These are phyloP conservation scores for Stichopus horrens DNA, from an alignment of 53 echinoderm and acorn worm species.

Conservation along the genomic window DNA sequence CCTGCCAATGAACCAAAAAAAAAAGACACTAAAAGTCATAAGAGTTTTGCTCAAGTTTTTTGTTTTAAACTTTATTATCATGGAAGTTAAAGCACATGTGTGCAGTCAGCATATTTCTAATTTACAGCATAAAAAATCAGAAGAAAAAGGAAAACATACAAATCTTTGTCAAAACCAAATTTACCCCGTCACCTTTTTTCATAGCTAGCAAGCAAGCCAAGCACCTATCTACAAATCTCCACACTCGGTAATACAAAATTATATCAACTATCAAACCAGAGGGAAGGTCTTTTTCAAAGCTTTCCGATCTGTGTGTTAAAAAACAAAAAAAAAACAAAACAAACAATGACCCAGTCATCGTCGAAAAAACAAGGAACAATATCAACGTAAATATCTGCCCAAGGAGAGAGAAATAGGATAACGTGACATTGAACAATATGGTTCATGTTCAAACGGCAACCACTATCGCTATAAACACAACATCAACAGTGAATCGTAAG, in stretches of 20 bases:
- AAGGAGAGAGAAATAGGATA: no score
- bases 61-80: slow-evolving; percentile 9
- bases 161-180: slow-evolving; percentile 17
- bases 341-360: slow-evolving; percentile 32
- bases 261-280: slow-evolving; percentile 20
- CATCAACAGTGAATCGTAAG: no score
- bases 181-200: slow-evolving; percentile 17
- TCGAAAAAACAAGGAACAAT: background rate
- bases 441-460: no score
- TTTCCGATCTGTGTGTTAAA: background rate
- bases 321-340: background rate
- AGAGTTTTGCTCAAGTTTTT: background rate
- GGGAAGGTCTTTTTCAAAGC: slow-evolving; percentile 32
- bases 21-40: background rate
- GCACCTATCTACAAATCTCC: slow-evolving; percentile 26
- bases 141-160: slow-evolving; percentile 20
- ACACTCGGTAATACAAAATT: slow-evolving; percentile 36
- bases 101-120: slow-evolving; percentile 42
- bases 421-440: no score
- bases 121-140: slow-evolving; percentile 41
- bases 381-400: no score
- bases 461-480: no score
- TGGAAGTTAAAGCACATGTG: slow-evolving; percentile 17
- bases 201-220: background rate
- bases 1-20: background rate